Percentiles rank a stretch among this genome's conserved stretches.
Evolutionary conservation across 2,888 invertebrate species (phyloP).

Genomic region (Luperina nickerlii): DNA sequence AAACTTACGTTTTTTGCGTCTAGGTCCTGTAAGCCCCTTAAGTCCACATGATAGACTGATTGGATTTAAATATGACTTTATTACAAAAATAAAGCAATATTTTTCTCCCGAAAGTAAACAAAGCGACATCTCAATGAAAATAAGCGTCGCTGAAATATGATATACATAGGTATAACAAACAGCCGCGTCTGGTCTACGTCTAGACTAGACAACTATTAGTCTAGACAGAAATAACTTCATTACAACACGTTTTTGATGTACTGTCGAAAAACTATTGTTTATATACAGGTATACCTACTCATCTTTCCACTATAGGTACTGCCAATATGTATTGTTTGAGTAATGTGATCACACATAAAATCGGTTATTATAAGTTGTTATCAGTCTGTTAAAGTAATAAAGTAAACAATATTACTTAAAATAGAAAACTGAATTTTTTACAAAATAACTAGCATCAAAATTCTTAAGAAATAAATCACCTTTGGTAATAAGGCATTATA

Average conservation of each 20-base stretch:
- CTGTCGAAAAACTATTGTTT: not conserved
- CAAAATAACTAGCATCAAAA: too few species aligned
- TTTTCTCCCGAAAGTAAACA: not conserved
- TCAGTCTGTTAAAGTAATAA: too few species aligned
- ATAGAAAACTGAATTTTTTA: too few species aligned
- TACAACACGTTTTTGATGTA: constrained; percentile 5
- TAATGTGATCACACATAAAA: too few species aligned
- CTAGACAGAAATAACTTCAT: constrained; percentile 41
- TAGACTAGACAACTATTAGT: constrained; percentile 42
- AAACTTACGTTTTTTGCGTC: too few species aligned
- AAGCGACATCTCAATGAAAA: not conserved
- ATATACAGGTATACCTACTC: not conserved
- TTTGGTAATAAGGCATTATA: too few species aligned
- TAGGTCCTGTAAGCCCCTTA: too few species aligned
- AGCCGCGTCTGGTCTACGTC: constrained; percentile 21
- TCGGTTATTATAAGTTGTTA: too few species aligned
- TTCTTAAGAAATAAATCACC: too few species aligned
- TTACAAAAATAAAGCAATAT: constrained; percentile 6
- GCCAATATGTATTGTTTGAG: not conserved
- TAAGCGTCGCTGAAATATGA: not conserved
- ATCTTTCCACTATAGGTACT: not conserved
- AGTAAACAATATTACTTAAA: too few species aligned
- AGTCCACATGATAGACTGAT: not conserved
- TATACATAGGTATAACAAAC: constrained; percentile 6
- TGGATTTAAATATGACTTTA: not conserved